Base-by-base conservation (phyloP, 2,113 vertebrate species). In the Nanorana parkeri region DNA sequence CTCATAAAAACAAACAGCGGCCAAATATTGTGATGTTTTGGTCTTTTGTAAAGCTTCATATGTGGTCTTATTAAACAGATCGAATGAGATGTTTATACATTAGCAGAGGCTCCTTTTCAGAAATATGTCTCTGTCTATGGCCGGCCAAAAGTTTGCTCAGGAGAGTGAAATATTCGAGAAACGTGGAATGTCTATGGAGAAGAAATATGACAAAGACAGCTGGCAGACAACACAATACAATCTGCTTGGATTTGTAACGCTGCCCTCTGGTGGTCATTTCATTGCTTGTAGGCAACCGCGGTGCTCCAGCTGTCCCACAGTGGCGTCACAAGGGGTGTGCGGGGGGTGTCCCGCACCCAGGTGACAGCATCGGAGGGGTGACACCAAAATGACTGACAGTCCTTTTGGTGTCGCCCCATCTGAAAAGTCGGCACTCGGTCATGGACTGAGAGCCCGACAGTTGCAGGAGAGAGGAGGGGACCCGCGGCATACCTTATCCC, bases 41-140 rank as follows among this genome's bases (percentile, higher is more conserved):
- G 20, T 67, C 15, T 41, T 74, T 28, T 67, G 61, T 82, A 82
- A 82, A 82, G 80, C 80, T 82, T 75, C 61, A 47, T 82, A 82
- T 82, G 80, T 82, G 80, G 80, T 82, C 80, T 26, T 67, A 82
- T 75, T 82, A 81, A 74, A 81, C 61, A 67, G 28, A 67, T 75
- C 20, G 47, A 58, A 82, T 75, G 69, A 21, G 23, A 66, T 74
- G 80, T 82, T 82, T 82, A 82, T 19, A 56, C 26, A n/a, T 23
- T 24, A 17, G 47, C 16, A 7, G 65, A 56, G 16, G 24, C 13
- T 19, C 63, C 20, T 65, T 36, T 24, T 23, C 24, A 81, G 47
- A 74, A 20, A 66, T 28, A 29, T 66, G 28, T 66, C 41, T 66
- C 51, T 72, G 61, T 66, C 58, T 73, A 26, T 47, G 32, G 41